phyloP scores from a whole-genome alignment of 2,797 vertebrate species.

The Naso thynnoides region DNA sequence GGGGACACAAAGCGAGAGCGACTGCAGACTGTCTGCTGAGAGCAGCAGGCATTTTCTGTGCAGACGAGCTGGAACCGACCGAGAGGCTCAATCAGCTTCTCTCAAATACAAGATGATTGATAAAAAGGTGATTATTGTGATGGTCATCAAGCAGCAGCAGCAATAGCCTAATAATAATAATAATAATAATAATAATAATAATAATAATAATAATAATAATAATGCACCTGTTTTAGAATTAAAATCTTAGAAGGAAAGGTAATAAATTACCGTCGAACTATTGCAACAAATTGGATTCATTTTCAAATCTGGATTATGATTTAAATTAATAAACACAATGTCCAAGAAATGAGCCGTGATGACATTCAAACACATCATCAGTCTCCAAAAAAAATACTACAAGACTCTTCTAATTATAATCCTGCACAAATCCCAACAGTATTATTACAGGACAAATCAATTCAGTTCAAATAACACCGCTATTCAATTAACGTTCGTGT shows the following conservation, averaged over 20 bases:
- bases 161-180: neutral
- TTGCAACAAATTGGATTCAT: neutral
- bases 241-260: too few relatives aligned
- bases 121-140: conserved; percentile 10
- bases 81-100: conserved; percentile 46
- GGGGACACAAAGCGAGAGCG: conserved; percentile 82
- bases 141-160: neutral
- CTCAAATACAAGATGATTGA: conserved; percentile 12
- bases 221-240: too few relatives aligned
- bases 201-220: neutral
- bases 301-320: neutral
- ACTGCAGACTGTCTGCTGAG: conserved; percentile 81
- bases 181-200: conserved; percentile 20
- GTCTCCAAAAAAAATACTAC: conserved; percentile 1
- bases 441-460: neutral
- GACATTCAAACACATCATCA: neutral
- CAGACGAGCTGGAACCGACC: conserved; percentile 60
- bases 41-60: conserved; percentile 61
- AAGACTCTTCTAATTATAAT: neutral
- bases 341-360: neutral
- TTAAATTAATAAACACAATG: too few relatives aligned
- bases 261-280: neutral
- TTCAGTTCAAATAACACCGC: neutral
- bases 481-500: neutral
- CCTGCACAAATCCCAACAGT: neutral